Base-by-base conservation (phyloP, 1,140 invertebrate genomes). In the Aphidius ervi region DNA sequence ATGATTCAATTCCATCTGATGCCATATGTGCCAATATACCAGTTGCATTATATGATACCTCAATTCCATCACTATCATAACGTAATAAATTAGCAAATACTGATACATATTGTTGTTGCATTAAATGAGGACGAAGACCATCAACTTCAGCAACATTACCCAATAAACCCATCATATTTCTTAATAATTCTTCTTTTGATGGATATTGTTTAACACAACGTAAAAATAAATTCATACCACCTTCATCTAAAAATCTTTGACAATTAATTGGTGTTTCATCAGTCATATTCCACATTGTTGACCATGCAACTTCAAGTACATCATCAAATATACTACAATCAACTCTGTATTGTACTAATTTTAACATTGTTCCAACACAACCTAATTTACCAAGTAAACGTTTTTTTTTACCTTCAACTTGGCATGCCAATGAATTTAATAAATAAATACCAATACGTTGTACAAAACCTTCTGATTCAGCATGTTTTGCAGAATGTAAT, bases 261-360 rank as follows among this genome's bases (percentile, higher is more conserved):
- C 95, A 97, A 82, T 98, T 98, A 62, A 88, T 83, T 37, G 94
- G 90, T 45, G 94, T 97, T 82, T 97, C 95, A 80, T 98, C 95
- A 50, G 96, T 99, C 50, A 98, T 94, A 81, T 99, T 98, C 92
- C 91, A 94, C 90, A 99, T 91, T 4, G 94, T 95, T 61, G 94
- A 97, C 97, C 97, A 99, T 6, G 95, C 93, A 10, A 97, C 93
- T 81, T 98, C 95, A 78, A 99, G 85, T 2, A 98, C 92, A 77
- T 98, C 95, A 76, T 98, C 96, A 76, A 94, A 97, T 20, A 89
- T 76, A 46, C 83, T 81, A 46, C 85, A 81, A 9, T 85, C 82
- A 42, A 95, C 79, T 49, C 92, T 84, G 67, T 90, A 87, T 59
- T 87, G 83, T 53, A 97, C 94, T 57, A 97, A 79, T 61, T 84